Conservation (phyloP, 2,888 invertebrate species). For the Megastigmus dorsalis region DNA sequence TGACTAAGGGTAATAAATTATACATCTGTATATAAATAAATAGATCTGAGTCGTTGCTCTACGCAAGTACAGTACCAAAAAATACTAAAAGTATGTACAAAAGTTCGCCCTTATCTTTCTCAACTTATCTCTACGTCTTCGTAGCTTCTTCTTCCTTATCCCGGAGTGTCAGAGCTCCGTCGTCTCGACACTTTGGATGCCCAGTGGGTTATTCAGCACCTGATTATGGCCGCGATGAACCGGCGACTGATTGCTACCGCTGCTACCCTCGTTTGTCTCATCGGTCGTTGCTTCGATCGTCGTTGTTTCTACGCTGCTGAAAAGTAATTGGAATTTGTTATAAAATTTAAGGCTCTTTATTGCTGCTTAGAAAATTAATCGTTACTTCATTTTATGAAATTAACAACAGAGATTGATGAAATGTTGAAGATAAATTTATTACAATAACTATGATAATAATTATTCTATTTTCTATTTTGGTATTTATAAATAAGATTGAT, state of each 20-base stretch:
- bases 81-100: conserved; percentile 52
- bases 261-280: conserved; percentile 51
- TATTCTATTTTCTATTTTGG: background rate
- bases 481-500: conserved; percentile 30
- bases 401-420: too few relatives aligned
- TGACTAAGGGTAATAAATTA: conserved; percentile 36
- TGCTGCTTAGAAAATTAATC: background rate
- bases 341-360: conserved; percentile 5
- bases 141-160: conserved; percentile 7
- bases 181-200: conserved; percentile 71
- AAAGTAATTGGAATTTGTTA: conserved; percentile 42
- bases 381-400: too few relatives aligned
- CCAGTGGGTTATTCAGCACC: conserved; percentile 68
- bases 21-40: conserved; percentile 41
- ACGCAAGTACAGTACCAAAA: background rate
- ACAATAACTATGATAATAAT: background rate
- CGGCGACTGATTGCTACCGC: conserved; percentile 57
- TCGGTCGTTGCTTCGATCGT: conserved; percentile 67
- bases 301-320: conserved; percentile 66
- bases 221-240: conserved; percentile 63
- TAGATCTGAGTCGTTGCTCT: conserved; percentile 5
- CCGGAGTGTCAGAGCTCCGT: conserved; percentile 65
- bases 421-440: background rate
- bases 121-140: background rate
- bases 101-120: conserved; percentile 36